A percentile compares a stretch with the other conserved stretches of the same genome.
Evolutionary conservation across 2,797 vertebrate genomes (phyloP).

Genomic region (Eulemur coronatus): DNA sequence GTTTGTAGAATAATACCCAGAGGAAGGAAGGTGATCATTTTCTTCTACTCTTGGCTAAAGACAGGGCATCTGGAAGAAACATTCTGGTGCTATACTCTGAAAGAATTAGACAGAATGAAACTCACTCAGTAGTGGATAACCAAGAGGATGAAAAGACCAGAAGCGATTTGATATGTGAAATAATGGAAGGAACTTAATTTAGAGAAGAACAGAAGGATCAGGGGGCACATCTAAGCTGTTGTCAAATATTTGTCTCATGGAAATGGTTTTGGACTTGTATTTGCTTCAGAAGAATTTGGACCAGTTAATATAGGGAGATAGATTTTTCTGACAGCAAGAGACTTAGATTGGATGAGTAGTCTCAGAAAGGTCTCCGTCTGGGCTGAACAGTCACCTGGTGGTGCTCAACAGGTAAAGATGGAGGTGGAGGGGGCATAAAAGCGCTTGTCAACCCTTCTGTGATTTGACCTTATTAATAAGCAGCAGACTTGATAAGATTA

Average conservation of each 20-base stretch:
- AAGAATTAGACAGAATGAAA: neutral
- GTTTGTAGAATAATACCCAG: neutral
- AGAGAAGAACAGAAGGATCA: neutral
- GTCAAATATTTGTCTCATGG: neutral
- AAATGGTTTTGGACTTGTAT: neutral
- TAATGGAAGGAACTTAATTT: neutral
- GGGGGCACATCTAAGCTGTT: neutral
- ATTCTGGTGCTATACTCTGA: neutral
- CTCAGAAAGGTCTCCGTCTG: neutral
- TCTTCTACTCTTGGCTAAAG: neutral
- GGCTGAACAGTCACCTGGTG: neutral
- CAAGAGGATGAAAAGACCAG: neutral
- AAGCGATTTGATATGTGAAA: neutral
- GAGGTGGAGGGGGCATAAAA: neutral
- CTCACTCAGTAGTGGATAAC: neutral
- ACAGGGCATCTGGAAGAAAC: neutral
- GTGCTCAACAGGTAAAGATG: neutral
- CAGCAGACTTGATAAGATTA: neutral
- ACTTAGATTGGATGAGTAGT: neutral
- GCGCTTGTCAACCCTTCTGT: neutral
- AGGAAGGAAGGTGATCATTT: neutral
- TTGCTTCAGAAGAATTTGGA: neutral
- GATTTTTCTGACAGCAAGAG: neutral
- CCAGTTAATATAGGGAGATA: neutral
- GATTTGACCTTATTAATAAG: neutral